Conservation (phyloP, 1,140 invertebrate species). For the Bradysia coprophila region DNA sequence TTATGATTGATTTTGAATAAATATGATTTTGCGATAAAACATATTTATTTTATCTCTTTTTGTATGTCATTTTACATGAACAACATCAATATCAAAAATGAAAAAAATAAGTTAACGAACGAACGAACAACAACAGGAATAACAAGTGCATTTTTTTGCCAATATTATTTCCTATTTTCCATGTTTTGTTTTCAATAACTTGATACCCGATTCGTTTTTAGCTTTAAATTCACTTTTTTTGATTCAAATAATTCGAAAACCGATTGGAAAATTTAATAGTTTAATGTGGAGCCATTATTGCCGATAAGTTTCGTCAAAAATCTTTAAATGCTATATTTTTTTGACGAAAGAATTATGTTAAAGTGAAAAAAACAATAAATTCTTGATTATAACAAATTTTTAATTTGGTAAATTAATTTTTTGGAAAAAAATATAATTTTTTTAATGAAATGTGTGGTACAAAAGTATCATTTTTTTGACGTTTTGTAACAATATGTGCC, state of each 20-base stretch:
- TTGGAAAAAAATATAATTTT: too few species aligned
- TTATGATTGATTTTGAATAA: too few species aligned
- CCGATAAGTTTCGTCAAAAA: constrained; percentile 27
- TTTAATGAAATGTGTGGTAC: background rate
- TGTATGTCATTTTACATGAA: too few species aligned
- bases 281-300: constrained; percentile 21
- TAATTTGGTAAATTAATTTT: background rate
- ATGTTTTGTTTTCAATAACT: too few species aligned
- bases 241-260: background rate
- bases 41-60: background rate
- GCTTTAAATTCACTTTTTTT: background rate
- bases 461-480: background rate
- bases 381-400: background rate
- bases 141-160: background rate
- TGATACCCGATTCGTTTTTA: too few species aligned
- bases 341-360: constrained; percentile 24
- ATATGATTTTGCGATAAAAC: too few species aligned
- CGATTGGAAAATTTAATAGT: background rate
- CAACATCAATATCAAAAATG: too few species aligned
- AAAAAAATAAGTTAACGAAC: too few species aligned
- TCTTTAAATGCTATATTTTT: constrained; percentile 7
- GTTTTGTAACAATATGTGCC: background rate
- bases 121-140: background rate
- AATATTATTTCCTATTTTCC: too few species aligned
- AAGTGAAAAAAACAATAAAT: too few species aligned